phyloP scores from a whole-genome alignment of 2,113 vertebrate genomes.

The Terrapene triunguis region DNA sequence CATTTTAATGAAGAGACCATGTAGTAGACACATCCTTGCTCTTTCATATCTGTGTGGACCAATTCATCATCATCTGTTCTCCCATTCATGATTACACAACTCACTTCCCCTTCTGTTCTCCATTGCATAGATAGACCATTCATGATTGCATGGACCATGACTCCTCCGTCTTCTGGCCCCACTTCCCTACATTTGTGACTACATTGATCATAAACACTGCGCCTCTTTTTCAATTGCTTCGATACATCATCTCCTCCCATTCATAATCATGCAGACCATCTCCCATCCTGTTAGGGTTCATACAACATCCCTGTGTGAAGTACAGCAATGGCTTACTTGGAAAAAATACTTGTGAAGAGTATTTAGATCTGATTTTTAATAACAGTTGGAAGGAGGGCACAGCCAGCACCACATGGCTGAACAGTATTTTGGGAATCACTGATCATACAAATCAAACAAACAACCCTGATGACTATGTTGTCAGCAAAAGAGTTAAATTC shows the following conservation, averaged over 20 bases:
- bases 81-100: background rate
- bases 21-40: accelerated
- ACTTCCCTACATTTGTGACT: background rate
- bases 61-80: background rate
- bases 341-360: no score
- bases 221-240: background rate
- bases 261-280: background rate
- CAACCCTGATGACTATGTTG: background rate
- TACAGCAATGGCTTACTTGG: no score
- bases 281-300: background rate
- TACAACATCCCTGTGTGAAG: no score
- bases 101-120: background rate
- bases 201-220: background rate
- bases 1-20: background rate
- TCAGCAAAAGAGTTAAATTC: background rate
- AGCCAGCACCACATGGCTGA: background rate
- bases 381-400: background rate
- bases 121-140: background rate
- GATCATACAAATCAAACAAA: background rate
- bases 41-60: background rate
- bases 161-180: background rate
- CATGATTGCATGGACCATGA: background rate
- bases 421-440: background rate
- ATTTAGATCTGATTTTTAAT: background rate
- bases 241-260: background rate